These are phyloP conservation scores for Misgurnus anguillicaudatus DNA, from an alignment of 2,113 vertebrate species.

Conservation along the genomic window DNA sequence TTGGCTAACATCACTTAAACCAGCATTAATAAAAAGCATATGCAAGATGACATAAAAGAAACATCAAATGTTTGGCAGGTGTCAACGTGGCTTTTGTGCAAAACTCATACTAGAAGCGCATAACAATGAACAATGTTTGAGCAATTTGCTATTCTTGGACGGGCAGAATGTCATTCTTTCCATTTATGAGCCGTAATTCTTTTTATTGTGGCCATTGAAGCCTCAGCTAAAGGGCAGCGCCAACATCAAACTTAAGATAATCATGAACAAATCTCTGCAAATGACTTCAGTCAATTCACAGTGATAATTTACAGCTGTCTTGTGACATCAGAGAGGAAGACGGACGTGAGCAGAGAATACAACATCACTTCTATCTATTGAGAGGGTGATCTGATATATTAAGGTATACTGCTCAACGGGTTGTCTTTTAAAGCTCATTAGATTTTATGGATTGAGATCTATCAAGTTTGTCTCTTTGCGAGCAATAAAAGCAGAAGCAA, in stretches of 20 bases:
- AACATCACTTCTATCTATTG: conserved; percentile 15
- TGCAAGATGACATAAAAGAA: too few relatives aligned
- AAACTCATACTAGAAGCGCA: background rate
- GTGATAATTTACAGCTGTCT: conserved; percentile 20
- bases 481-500: too few relatives aligned
- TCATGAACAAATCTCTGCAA: conserved; percentile 18
- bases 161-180: conserved; percentile 2
- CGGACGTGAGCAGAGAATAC: background rate
- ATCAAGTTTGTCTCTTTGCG: too few relatives aligned
- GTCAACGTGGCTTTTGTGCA: too few relatives aligned
- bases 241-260: background rate
- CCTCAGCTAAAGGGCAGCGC: conserved; percentile 5
- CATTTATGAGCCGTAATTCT: background rate
- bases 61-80: too few relatives aligned
- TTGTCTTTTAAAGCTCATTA: too few relatives aligned
- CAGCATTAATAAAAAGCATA: background rate
- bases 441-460: too few relatives aligned
- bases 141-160: background rate
- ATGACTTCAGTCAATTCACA: conserved; percentile 8
- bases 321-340: conserved; percentile 4
- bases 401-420: too few relatives aligned
- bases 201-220: background rate
- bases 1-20: too few relatives aligned
- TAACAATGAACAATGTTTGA: background rate
- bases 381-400: conserved; percentile 6